Conservation (phyloP, 2,888 invertebrate species). For the Hyposoter didymator region DNA sequence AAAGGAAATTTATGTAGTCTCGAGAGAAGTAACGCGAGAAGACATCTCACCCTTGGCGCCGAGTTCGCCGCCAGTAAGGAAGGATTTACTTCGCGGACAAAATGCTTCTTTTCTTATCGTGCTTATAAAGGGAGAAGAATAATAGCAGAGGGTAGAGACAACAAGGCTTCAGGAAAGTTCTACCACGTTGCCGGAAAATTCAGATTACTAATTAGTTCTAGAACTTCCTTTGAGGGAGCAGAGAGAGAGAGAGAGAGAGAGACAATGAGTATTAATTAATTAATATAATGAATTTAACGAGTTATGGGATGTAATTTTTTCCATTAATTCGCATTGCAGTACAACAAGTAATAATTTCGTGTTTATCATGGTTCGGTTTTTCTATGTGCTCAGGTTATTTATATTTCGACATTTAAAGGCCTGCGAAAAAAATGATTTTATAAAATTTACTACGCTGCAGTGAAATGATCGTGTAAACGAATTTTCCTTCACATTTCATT, state of each 20-base stretch:
- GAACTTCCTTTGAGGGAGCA: not conserved
- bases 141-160: conserved; percentile 18
- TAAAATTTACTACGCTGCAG: not conserved
- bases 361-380: not conserved
- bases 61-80: conserved; percentile 34
- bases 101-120: conserved; percentile 55
- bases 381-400: not conserved
- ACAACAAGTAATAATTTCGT: not conserved
- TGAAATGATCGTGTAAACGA: not conserved
- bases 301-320: conserved; percentile 5
- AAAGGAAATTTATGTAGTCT: conserved; percentile 62
- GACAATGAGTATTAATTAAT: conserved; percentile 38
- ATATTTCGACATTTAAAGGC: not conserved
- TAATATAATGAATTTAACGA: conserved; percentile 20
- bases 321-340: not conserved
- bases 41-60: conserved; percentile 39
- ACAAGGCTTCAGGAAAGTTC: not conserved
- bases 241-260: not conserved
- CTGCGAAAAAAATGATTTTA: too few relatives aligned
- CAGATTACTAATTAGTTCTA: conserved; percentile 59
- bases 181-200: conserved; percentile 44
- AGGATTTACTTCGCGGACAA: conserved; percentile 52
- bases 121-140: conserved; percentile 34
- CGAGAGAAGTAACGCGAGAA: conserved; percentile 51
- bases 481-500: not conserved